A percentile compares a stretch with the other conserved stretches of the same genome.
Conservation (phyloP, 2,888 invertebrate species). For the Meteorus cinctellus region DNA sequence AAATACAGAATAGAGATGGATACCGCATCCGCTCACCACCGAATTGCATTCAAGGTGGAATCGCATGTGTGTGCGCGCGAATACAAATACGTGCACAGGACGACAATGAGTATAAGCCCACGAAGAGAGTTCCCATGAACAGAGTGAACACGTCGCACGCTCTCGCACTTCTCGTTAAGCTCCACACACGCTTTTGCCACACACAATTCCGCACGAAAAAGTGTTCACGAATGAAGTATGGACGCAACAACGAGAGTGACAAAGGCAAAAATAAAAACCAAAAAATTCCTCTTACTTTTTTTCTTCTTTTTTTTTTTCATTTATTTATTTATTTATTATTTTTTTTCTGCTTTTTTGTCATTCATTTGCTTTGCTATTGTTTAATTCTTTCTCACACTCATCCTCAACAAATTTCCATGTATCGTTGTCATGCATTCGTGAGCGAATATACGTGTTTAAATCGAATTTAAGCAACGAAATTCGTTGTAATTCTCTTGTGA, state of each 20-base stretch:
- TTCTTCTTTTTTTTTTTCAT: neutral
- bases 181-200: constrained; percentile 13
- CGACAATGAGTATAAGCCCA: constrained; percentile 6
- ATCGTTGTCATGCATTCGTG: constrained; percentile 28
- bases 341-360: neutral
- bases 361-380: neutral
- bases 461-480: constrained; percentile 25
- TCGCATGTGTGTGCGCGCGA: constrained; percentile 9
- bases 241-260: constrained; percentile 11
- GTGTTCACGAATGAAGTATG: constrained; percentile 26
- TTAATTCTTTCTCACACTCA: no score
- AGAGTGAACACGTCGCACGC: constrained; percentile 30
- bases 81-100: constrained; percentile 4
- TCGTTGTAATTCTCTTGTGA: neutral
- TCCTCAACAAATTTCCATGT: constrained; percentile 28
- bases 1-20: constrained; percentile 1
- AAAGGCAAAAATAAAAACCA: neutral
- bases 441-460: constrained; percentile 30
- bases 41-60: neutral
- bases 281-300: constrained; percentile 7
- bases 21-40: constrained; percentile 2
- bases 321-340: no score
- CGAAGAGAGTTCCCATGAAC: constrained; percentile 23
- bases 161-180: constrained; percentile 35
- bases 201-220: constrained; percentile 39